A percentile compares a stretch with the other conserved stretches of the same genome.
phyloP scores from a whole-genome alignment of 2,888 invertebrate genomes.

The Drosophila nr. perissopoda region DNA sequence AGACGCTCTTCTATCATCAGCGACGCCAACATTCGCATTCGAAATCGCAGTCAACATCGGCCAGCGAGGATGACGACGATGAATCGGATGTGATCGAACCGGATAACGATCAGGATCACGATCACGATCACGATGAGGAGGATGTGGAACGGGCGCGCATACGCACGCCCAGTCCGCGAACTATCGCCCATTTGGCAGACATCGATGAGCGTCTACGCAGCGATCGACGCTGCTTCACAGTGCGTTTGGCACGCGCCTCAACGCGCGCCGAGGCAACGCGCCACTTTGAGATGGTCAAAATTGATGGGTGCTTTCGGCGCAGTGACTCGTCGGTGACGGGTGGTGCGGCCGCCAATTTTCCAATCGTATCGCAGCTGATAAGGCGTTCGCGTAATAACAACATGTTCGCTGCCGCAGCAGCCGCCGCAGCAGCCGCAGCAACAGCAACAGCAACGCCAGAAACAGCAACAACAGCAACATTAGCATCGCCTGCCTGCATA shows the following conservation, averaged over 20 bases:
- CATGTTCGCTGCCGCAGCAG: constrained; percentile 77
- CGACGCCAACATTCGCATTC: constrained; percentile 27
- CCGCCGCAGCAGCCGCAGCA: constrained; percentile 47
- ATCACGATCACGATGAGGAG: background rate
- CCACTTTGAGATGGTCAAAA: constrained; percentile 89
- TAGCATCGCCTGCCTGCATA: constrained; percentile 51
- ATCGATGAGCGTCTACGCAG: constrained; percentile 84
- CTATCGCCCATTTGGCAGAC: constrained; percentile 68
- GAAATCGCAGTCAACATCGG: constrained; percentile 48
- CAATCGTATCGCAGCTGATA: constrained; percentile 85
- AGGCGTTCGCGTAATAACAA: constrained; percentile 85
- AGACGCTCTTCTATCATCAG: constrained; percentile 81
- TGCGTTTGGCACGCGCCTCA: constrained; percentile 88
- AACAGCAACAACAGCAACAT: constrained; percentile 62
- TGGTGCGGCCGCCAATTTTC: constrained; percentile 85
- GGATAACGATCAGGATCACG: constrained; percentile 6
- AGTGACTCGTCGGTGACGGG: constrained; percentile 86
- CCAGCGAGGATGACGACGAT: constrained; percentile 82
- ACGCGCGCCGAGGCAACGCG: constrained; percentile 89
- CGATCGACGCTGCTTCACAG: constrained; percentile 87
- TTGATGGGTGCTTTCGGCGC: constrained; percentile 88
- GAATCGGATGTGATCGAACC: constrained; percentile 23
- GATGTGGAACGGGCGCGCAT: constrained; percentile 16
- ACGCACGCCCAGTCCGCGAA: constrained; percentile 64
- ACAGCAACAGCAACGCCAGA: constrained; percentile 70